Evolutionary conservation across 64 coral and sea anemone species (phyloP), one percentile per base, ranked within the genome.

Genomic region (Montipora sp.): DNA sequence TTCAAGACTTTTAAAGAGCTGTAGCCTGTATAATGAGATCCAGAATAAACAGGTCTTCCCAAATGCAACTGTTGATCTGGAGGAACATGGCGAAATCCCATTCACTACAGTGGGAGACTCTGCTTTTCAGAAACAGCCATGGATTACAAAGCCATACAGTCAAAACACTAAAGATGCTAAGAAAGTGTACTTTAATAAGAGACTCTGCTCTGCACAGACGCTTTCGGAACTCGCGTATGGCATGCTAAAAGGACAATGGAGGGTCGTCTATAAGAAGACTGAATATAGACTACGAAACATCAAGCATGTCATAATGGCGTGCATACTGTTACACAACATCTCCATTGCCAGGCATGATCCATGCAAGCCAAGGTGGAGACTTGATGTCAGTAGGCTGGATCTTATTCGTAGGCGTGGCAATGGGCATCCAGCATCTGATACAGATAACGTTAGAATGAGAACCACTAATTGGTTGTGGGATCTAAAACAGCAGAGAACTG

Each of bases 191-290:
- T 95, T 87, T 78, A 95, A 95, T 24, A 90, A 78, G 20, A 84
- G 78, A 60, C 16, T 86, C 50, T 78, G 88, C 50, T 12, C 88
- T 8, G 93, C 93, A 19, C 55, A 81, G 59, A 81, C 87, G 53
- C 0, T 55, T 55, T 55, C 51, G 51, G 51, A 55, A 55, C 51
- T 1, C 51, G 1, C 1, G 51, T 55, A 80, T 95, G 90, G 60
- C 93, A 90, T 95, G 80, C 87, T 13, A 90, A 90, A 80, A 80
- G 84, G 88, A 88, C 22, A 80, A 79, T 95, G 93, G 93, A 36
- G 88, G 9, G 51, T 87, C 11, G 13, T 90, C 10, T 95, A 95
- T 66, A 90, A 95, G 73, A 95, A 95, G 47, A 87, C 93, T 19
- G 93, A 94, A 77, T 68, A 87, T 84, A 49, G 80, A 8, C 59